Evolutionary conservation across 2,113 vertebrate species (phyloP), one percentile per base, ranked within the genome.

Genomic region (Suricata suricatta): DNA sequence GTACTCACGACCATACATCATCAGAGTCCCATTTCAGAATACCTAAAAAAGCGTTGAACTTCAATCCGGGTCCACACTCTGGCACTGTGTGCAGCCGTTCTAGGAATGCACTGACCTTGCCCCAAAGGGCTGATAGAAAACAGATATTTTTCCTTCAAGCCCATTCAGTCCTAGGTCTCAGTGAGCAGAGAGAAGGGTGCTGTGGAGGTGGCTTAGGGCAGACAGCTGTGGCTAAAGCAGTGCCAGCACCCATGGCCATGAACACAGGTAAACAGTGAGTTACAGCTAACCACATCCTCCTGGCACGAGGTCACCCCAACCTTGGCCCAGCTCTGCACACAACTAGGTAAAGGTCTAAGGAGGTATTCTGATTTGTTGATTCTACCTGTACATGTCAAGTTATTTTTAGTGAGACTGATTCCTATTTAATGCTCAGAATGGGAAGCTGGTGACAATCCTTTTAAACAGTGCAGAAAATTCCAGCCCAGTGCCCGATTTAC

Each of bases 271-370:
- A 83, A 69, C 47, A 79, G n/a, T 66, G 63, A 38, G 33, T 72
- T 88, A 91, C 27, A 88, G 68, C 86, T 77, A 86, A 81, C 89
- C 63, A 71, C 64, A 82, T 79, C 66, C 90, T 86, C 85, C 85
- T 92, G 84, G 54, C 54, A 31, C 88, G 66, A 95, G 41, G 63
- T 91, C 92, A 86, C 31, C 47, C 33, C 16, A 87, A 7, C 82
- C 57, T 91, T 93, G 83, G 16, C 47, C 60, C 74, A 76, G 41
- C 23, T 90, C 57, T 91, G 6, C 81, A 74, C 76, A 54, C 64
- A 71, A 69, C 54, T 52, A 80, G 31, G 68, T 82, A 57, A 83
- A 97, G 27, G 31, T 60, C 41, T 96, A 38, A 60, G 44, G 91
- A 63, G 50, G 60, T 38, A 10, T 47, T 74, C 77, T 16, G 29